Evolutionary conservation across 2,888 invertebrate genomes (phyloP).

Genomic region (Perizoma affinitatum): DNA sequence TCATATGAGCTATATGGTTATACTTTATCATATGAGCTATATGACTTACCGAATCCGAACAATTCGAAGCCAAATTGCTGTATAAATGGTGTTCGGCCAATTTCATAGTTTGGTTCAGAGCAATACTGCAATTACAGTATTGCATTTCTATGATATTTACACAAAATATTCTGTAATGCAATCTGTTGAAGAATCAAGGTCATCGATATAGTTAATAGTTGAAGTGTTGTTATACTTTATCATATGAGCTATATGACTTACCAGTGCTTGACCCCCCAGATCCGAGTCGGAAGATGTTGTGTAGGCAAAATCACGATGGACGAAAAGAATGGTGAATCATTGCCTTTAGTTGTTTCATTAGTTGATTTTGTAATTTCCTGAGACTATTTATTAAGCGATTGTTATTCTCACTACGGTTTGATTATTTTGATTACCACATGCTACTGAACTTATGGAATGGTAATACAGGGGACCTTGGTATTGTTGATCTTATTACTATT

Average conservation of each 20-base stretch:
- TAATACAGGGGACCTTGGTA: conserved; percentile 10
- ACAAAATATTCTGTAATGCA: too few relatives aligned
- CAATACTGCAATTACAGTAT: too few relatives aligned
- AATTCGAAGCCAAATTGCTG: conserved; percentile 40
- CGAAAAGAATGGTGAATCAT: background rate
- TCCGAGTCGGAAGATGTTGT: too few relatives aligned
- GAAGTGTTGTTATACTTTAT: too few relatives aligned
- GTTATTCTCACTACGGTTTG: conserved; percentile 74
- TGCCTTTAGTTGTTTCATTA: conserved; percentile 45
- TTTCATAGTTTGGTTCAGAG: conserved; percentile 25
- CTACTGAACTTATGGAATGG: conserved; percentile 24
- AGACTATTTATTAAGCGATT: conserved; percentile 76
- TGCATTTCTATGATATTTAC: conserved; percentile 9
- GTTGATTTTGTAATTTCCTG: conserved; percentile 60
- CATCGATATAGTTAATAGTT: too few relatives aligned
- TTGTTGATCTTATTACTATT: background rate
- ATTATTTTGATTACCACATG: conserved; percentile 52
- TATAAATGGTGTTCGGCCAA: conserved; percentile 25
- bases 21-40: too few relatives aligned
- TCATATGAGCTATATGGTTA: too few relatives aligned
- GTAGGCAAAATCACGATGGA: too few relatives aligned
- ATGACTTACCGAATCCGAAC: conserved; percentile 44
- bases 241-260: too few relatives aligned
- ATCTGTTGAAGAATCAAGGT: too few relatives aligned
- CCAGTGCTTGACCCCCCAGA: too few relatives aligned